Evolutionary conservation across 2,797 vertebrate genomes (phyloP), one percentile per base, ranked within the genome.

Genomic region (Thalassophryne amazonica): DNA sequence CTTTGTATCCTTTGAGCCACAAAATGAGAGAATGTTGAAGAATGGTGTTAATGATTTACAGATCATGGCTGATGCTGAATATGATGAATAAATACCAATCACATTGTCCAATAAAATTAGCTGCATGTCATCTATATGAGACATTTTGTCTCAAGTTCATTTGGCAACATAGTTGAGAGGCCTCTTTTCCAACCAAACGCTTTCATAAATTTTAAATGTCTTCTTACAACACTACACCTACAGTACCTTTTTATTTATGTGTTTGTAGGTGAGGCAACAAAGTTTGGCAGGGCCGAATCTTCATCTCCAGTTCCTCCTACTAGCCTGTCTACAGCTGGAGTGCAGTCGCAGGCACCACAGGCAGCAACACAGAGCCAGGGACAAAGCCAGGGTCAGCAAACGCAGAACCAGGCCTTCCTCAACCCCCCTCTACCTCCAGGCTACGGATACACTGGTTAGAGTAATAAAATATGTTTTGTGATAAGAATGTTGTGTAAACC

Each of bases 271-370:
- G 97, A 98, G 3, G 88, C 95, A 29, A 91, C 94, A 17, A 99
- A 98, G 75, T 99, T 98, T 81, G 94, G 96, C 65, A 91, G 95
- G 33, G 94, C 92, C 25, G 96, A 99, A 76, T 92, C 96, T 11
- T 92, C 94, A 7, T 97, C 97, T 33, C 97, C 97, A 13, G 95
- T 93, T 13, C 95, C 97, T 0, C 83, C 92, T 1, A 94, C 93
- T 51, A 97, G 94, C 0, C 85, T 97, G 9, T 92, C 95, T 2
- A 60, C 88, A 17, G 86, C 77, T 0, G 85, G 80, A 19, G 85
- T 88, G 25, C 88, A 89, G 39, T 87, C 90, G 0, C 83, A 89
- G 70, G 59, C 81, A 3, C 84, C 78, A 0, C 89, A 89, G 55
- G 69, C 78, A 14, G 88, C 87, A 25, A 60, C 74, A 3, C 89